Evolutionary conservation across 2,888 invertebrate genomes (phyloP), one percentile per base, ranked within the genome.

Genomic region (Phyto melanocephala): DNA sequence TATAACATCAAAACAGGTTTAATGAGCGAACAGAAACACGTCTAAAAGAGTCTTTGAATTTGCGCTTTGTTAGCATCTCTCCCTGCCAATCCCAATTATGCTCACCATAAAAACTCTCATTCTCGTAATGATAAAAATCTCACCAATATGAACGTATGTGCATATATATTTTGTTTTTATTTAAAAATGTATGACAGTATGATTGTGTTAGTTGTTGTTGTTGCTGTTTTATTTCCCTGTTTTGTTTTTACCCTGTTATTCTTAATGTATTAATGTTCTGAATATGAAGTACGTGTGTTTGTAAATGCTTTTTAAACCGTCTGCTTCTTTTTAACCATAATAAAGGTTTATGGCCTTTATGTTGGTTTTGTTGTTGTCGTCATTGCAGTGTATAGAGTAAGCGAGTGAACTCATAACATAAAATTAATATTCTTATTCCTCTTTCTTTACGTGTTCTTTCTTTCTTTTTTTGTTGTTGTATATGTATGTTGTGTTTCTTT

Each of bases 331-430:
- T 79, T 52, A 74, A 79, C 72, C 72, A 76, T 71, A 71, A 82
- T 67, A 82, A 79, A 82, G 79, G 79, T 79, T 82, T 79, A 71
- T 79, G 79, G 79, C 79, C 82, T 75, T 79, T 79, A 70, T 63
- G 45, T 42, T 54, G 37, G 20, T 35, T 60, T 17, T 62, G 6
- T 47, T 20, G 28, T 45, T 50, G 4, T 54, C 20, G 45, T 22
- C 20, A 33, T 40, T 22, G 22, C 28, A 5, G 3, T 28, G 28
- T 28, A 28, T 3, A 28, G n/a, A 28, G 3, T 5, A 28, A 54
- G 62, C 50, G 17, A 75, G 28, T 62, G 33, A 45, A 68, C 42
- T 79, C 42, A 24, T 52, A 67, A 42, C 67, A 77, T 70, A 77
- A 70, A 70, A 63, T 62, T 68, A 68, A 75, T 68, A 80, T 75